Evolutionary conservation across 92 coral and sea anemone genomes (phyloP), one percentile per base, ranked within the genome.

Genomic region (Phenganax marumi): DNA sequence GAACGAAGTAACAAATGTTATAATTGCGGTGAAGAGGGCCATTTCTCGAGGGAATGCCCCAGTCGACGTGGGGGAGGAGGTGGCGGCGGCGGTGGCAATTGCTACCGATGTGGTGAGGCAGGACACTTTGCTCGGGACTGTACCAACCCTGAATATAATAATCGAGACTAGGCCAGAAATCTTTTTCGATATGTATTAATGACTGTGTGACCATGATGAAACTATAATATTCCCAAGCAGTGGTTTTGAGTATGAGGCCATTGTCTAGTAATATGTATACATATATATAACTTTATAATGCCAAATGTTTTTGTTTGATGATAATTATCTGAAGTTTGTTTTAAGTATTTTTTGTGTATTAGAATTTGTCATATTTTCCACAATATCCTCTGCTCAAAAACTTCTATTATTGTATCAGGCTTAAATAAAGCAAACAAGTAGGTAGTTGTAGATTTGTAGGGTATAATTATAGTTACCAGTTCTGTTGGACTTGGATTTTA

Each of bases 101-200:
- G 97, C 83, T 93, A 90, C 76, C 74, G 9, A 12, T 93, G 97
- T 88, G 93, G 93, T 23, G 88, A 81, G 62, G 84, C 93, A n/a
- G 97, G 97, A 10, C 97, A 93, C 61, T 85, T 91, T 62, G 83
- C 97, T 55, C 90, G 84, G 77, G 90, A 81, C 77, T 93, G 97
- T 55, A 88, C 89, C 24, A 74, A 83, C 58, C 87, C 8, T 23
- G 72, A 66, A 66, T 24, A 24, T 6, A 66, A 89, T 79, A 88
- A 90, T 69, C 83, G 91, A 86, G 52, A 60, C 85, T 81, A 58
- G 52, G 66, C 70, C 43, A 5, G 49, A 25, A 66, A 25, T 24
- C 12, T 8, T 33, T n/a, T 11, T 66, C 49, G n/a, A 21, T 64
- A 5, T 1, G 8, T 62, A 11, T 66, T 66, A 66, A 25, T 33